A percentile compares a stretch with the other conserved stretches of the same genome.
Conservation (phyloP, 2,797 vertebrate genomes). For the Poeciliopsis infans region DNA sequence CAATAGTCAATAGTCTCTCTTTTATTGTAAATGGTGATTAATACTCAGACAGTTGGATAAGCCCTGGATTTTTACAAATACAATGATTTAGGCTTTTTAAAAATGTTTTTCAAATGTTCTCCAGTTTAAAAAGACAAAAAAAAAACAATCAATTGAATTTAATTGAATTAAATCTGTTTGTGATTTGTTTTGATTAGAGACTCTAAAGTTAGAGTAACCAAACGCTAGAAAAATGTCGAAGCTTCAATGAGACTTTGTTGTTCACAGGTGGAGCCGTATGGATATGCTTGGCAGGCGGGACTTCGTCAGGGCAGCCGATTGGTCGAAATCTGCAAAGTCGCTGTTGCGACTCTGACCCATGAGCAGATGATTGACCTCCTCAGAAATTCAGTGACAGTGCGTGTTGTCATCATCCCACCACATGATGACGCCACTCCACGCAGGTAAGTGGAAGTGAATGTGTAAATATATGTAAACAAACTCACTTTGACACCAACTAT, state of each 20-base stretch:
- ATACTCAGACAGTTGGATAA: not conserved
- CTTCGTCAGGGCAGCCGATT: constrained; percentile 95
- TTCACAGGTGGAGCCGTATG: constrained; percentile 90
- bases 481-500: not conserved
- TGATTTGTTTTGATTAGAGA: not conserved
- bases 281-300: constrained; percentile 98
- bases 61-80: not conserved
- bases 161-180: not conserved
- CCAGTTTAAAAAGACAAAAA: not conserved
- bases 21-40: not conserved
- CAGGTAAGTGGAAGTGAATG: constrained; percentile 80
- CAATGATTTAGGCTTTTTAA: not conserved
- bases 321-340: constrained; percentile 98
- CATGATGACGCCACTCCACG: constrained; percentile 96
- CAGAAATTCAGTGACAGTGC: constrained; percentile 93
- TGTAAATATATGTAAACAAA: not conserved
- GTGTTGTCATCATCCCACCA: constrained; percentile 95
- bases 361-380: constrained; percentile 99
- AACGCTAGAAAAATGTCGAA: not conserved
- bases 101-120: not conserved
- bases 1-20: not conserved
- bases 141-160: no score
- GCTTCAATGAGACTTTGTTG: not conserved
- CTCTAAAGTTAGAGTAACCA: not conserved
- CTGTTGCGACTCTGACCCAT: constrained; percentile 94